Evolutionary conservation across 2,888 invertebrate species (phyloP).

Genomic region (Drosophila pseudotalamancana): DNA sequence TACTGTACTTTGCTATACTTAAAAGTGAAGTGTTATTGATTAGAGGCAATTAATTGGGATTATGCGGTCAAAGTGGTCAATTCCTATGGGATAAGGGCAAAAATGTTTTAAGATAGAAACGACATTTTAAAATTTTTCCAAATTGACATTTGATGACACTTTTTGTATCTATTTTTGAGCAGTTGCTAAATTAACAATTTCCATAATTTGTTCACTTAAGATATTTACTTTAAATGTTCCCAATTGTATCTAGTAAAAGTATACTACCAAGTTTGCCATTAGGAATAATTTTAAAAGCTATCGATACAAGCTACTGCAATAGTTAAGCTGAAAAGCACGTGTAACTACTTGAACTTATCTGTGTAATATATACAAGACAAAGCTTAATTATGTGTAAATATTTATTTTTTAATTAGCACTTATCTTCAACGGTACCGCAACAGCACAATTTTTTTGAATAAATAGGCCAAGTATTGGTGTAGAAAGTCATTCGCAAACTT

Average conservation of each 20-base stretch:
- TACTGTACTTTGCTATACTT: too few relatives aligned
- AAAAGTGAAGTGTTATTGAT: too few relatives aligned
- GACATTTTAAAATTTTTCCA: too few relatives aligned
- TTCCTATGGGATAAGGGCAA: too few relatives aligned
- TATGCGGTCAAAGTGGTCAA: too few relatives aligned
- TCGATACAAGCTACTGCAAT: background rate
- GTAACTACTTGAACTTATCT: background rate
- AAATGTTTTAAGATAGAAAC: too few relatives aligned
- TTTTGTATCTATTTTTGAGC: too few relatives aligned
- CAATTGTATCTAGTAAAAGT: background rate
- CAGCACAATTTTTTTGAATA: constrained; percentile 59
- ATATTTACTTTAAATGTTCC: background rate
- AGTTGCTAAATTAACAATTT: too few relatives aligned
- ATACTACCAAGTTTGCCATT: background rate
- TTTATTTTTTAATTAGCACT: background rate
- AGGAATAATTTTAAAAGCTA: background rate
- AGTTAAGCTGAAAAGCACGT: background rate
- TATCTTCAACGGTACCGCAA: background rate
- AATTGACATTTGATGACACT: too few relatives aligned
- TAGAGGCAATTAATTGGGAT: too few relatives aligned
- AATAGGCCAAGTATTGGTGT: constrained; percentile 42
- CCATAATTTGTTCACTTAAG: background rate
- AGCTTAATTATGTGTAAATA: background rate
- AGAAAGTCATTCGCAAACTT: constrained; percentile 50
- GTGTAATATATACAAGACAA: background rate